Percentiles rank a stretch among this genome's conserved stretches.
Evolutionary conservation across 1,140 invertebrate species (phyloP).

Genomic region (Marisa cornuarietis): DNA sequence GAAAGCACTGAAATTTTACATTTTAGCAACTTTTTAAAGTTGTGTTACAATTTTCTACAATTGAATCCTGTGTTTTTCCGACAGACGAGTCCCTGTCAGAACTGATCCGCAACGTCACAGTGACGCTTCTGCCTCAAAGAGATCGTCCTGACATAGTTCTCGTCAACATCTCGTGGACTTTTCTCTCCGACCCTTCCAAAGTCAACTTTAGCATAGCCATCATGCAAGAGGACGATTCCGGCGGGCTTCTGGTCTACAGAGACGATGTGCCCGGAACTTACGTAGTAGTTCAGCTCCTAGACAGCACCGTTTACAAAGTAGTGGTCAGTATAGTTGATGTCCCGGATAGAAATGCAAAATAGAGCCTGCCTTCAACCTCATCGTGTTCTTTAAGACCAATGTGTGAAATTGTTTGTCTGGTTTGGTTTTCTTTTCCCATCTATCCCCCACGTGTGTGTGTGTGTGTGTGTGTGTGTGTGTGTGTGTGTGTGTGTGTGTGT

Average conservation of each 20-base stretch:
- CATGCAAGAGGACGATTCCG: neutral
- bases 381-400: neutral
- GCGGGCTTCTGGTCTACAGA: neutral
- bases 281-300: neutral
- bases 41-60: too few species aligned
- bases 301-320: constrained; percentile 11
- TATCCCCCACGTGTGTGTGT: neutral
- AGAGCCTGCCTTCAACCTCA: neutral
- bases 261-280: neutral
- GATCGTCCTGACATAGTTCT: neutral
- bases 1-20: too few species aligned
- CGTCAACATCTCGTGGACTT: constrained; percentile 32
- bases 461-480: too few species aligned
- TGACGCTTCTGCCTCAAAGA: neutral
- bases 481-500: too few species aligned
- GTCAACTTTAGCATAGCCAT: constrained; percentile 15
- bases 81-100: neutral
- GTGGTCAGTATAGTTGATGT: constrained; percentile 2
- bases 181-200: constrained; percentile 11
- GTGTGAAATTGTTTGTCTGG: neutral
- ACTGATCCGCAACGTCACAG: neutral
- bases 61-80: neutral
- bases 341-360: too few species aligned
- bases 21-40: too few species aligned
- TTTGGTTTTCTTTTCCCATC: neutral